Base-by-base conservation (phyloP, 1,140 invertebrate genomes). In the Calycopis cecrops region DNA sequence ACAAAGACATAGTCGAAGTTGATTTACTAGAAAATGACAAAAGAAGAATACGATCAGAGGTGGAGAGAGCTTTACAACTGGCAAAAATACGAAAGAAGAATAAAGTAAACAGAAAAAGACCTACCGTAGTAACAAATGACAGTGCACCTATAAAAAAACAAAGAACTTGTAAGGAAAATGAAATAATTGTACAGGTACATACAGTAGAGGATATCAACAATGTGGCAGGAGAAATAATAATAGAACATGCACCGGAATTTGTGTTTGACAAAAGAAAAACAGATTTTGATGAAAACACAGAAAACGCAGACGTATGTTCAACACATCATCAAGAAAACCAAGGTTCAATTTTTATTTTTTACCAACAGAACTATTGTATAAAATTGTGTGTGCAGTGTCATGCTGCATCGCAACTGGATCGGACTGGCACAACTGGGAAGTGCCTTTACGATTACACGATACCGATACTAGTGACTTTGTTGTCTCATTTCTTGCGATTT, bases 1-100 rank as follows among this genome's bases (percentile, higher is more conserved):
- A 79, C 49, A 79, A 66, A 18, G 67, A 69, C 0, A 28, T 3
- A 28, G 21, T 2, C 21, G 6, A 2, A 28, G 56, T 79, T 0
- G 76, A 82, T 34, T 50, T 85, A 34, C 60, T 76, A 0, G 79
- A 86, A 51, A 72, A 79, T 35, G 60, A 76, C 0, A 86, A 85
- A 62, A 55, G 48, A 3, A 58, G 52, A 48, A 82, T 86, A 47
- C 55, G 68, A 9, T 65, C 67, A 35, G 83, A 84, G 63, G 67
- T 86, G 0, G 47, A 60, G 0, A 66, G 75, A 47, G 72, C 72
- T 4, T 12, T 82, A 14, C 62, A 61, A 48, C 35, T 51, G 9
- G 54, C 16, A 37, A 11, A 65, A 62, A n/a, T 40, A 58, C n/a
- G 62, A 60, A 52, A 3, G 59, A 62, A 35, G 65, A 65, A 47